phyloP scores from a whole-genome alignment of 2,888 invertebrate genomes.

The Acanthosepion lycidas region DNA sequence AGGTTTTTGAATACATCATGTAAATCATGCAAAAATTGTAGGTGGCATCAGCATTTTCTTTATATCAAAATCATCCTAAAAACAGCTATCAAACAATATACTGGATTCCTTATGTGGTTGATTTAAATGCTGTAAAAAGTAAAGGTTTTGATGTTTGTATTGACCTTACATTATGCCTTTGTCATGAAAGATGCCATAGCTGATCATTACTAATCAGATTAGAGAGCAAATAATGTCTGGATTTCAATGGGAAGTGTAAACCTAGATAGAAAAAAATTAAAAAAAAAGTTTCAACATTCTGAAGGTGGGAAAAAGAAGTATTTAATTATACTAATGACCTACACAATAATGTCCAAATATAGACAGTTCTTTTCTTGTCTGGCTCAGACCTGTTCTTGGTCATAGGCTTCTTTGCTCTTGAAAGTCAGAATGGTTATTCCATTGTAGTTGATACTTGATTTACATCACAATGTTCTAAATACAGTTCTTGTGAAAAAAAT shows the following conservation, averaged over 20 bases:
- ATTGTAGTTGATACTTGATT: background rate
- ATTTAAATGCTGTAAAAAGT: background rate
- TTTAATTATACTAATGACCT: background rate
- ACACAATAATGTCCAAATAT: background rate
- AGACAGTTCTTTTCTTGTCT: background rate
- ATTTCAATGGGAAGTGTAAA: background rate
- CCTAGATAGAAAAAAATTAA: background rate
- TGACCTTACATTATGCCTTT: background rate
- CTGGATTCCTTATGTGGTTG: background rate
- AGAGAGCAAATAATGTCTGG: background rate
- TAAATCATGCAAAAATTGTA: too few species aligned
- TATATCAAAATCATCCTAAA: too few species aligned
- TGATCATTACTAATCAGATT: background rate
- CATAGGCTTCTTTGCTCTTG: background rate
- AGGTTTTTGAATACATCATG: too few species aligned
- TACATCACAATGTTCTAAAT: background rate
- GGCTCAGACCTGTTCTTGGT: background rate
- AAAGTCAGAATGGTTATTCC: background rate
- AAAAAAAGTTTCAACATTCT: background rate
- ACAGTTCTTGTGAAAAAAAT: background rate
- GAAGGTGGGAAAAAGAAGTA: background rate
- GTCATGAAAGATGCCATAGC: background rate
- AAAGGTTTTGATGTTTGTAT: background rate
- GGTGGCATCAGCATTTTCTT: too few species aligned
- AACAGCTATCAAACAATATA: background rate